phyloP scores from a whole-genome alignment of 2,888 invertebrate genomes.

The Folsomia manolachei region DNA sequence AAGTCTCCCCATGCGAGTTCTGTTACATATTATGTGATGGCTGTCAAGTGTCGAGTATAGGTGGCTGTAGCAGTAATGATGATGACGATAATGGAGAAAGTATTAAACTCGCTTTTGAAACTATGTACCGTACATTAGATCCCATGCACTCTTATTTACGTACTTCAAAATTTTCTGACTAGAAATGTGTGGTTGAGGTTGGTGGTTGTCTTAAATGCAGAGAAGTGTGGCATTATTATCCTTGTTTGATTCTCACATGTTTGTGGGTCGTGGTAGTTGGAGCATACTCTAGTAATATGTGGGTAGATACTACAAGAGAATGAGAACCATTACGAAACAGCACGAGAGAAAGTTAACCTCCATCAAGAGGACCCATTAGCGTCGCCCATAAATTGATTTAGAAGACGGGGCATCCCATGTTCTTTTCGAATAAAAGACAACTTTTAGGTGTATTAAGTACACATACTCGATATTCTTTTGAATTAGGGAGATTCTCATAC shows the following conservation, averaged over 20 bases:
- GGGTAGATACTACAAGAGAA: too few species aligned
- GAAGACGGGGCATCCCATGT: conserved; percentile 9
- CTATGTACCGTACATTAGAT: neutral
- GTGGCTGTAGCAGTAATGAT: conserved; percentile 5
- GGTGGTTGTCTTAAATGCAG: neutral
- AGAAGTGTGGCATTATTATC: neutral
- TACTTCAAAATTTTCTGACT: neutral
- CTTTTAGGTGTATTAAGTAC: conserved; percentile 8
- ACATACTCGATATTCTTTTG: neutral
- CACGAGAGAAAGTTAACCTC: conserved; percentile 21
- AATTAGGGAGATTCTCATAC: neutral
- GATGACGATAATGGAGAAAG: conserved; percentile 19
- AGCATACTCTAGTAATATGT: too few species aligned
- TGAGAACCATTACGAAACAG: neutral
- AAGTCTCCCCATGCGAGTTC: neutral
- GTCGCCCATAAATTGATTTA: conserved; percentile 14
- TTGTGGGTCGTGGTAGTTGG: neutral
- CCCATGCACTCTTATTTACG: neutral
- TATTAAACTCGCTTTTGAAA: conserved; percentile 2
- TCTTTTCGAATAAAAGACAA: conserved; percentile 5
- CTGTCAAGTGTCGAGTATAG: neutral
- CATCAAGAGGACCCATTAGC: conserved; percentile 18
- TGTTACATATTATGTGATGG: neutral
- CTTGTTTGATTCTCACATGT: neutral
- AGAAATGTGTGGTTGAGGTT: neutral